A percentile compares a stretch with the other conserved stretches of the same genome.
Conservation (phyloP, 1,140 invertebrate genomes). For the Eciton burchellii region DNA sequence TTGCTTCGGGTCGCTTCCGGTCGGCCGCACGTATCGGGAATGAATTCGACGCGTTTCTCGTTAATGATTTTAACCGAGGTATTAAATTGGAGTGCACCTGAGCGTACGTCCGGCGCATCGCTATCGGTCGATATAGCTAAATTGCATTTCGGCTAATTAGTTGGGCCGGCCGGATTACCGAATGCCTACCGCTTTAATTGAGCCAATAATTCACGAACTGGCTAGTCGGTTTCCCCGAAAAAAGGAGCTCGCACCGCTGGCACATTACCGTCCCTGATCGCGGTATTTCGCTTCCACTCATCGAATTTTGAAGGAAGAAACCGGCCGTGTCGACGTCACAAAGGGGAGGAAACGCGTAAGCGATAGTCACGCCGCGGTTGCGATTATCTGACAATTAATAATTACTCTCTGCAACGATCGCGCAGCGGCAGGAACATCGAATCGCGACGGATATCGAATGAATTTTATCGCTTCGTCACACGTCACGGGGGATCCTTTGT, state of each 20-base stretch:
- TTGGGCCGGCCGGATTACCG: constrained; percentile 82
- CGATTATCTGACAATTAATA: background rate
- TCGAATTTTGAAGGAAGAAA: constrained; percentile 13
- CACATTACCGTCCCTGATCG: background rate
- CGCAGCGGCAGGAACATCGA: background rate
- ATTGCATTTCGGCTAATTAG: constrained; percentile 85
- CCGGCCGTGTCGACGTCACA: background rate
- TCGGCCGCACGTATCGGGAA: constrained; percentile 63
- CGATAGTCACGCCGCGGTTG: background rate
- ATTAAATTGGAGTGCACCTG: constrained; percentile 82
- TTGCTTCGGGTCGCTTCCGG: constrained; percentile 15
- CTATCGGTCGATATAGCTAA: constrained; percentile 81
- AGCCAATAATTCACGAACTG: constrained; percentile 79
- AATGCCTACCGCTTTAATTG: constrained; percentile 83
- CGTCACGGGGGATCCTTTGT: background rate
- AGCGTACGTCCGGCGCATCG: constrained; percentile 80
- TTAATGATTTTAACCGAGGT: constrained; percentile 84
- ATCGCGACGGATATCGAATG: background rate
- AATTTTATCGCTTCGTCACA: background rate
- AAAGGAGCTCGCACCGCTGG: constrained; percentile 36
- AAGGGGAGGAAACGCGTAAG: background rate
- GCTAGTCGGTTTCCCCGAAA: constrained; percentile 63
- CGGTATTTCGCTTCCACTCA: background rate
- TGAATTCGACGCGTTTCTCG: constrained; percentile 83
- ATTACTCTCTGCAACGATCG: background rate